Evolutionary conservation across 1,140 invertebrate genomes (phyloP).

Genomic region (Copidosoma floridanum): DNA sequence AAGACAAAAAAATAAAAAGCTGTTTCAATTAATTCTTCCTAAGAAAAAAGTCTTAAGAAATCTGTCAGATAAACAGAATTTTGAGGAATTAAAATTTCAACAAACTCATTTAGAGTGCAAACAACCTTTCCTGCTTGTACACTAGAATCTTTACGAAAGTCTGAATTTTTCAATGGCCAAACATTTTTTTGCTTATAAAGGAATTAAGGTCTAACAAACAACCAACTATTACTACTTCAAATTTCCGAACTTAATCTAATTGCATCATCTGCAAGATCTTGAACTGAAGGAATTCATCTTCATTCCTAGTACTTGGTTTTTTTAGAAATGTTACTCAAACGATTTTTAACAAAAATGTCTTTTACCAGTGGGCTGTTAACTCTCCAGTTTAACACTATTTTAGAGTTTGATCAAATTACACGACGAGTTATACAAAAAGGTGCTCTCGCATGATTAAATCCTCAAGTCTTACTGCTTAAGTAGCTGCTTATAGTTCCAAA

Average conservation of each 20-base stretch:
- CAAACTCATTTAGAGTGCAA: background rate
- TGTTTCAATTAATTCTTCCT: background rate
- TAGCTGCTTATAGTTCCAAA: conserved; percentile 43
- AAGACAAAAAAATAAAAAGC: background rate
- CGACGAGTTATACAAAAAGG: background rate
- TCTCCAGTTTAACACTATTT: conserved; percentile 41
- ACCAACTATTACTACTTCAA: background rate
- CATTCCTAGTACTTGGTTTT: conserved; percentile 28
- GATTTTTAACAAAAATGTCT: conserved; percentile 48
- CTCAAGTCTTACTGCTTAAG: conserved; percentile 38
- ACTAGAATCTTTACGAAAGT: background rate
- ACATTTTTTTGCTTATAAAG: background rate
- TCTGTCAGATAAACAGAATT: background rate
- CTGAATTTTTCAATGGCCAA: background rate
- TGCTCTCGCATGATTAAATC: conserved; percentile 33
- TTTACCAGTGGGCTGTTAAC: conserved; percentile 27
- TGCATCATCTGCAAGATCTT: conserved; percentile 38
- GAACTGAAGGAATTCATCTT: conserved; percentile 31
- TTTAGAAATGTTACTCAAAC: conserved; percentile 45
- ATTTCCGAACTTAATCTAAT: conserved; percentile 6
- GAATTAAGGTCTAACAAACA: conserved; percentile 32
- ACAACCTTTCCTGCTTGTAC: background rate
- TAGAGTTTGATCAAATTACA: conserved; percentile 42
- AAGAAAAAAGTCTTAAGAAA: background rate
- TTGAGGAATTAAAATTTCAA: background rate